Percentiles rank a stretch among this genome's conserved stretches.
Conservation (phyloP, 2,888 invertebrate genomes). For the Tupiocoris notatus region DNA sequence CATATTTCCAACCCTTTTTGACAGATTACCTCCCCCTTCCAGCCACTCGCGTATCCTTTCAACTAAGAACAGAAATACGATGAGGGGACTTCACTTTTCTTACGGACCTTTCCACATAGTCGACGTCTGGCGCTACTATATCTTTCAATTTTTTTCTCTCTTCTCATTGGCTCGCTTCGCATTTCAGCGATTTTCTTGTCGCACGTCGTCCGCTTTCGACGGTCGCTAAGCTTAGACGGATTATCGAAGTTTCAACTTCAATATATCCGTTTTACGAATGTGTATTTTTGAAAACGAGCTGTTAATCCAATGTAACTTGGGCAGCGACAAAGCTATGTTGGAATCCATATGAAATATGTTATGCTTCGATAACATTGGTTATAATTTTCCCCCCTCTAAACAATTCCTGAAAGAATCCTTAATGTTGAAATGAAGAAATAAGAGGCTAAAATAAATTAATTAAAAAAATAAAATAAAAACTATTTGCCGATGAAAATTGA, state of each 20-base stretch:
- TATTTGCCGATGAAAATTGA: too few relatives aligned
- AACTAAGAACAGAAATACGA: too few relatives aligned
- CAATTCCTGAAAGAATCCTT: too few relatives aligned
- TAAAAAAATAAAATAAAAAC: too few relatives aligned
- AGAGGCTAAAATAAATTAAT: too few relatives aligned
- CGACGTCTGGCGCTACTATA: background rate
- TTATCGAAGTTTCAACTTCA: background rate
- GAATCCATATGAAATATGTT: too few relatives aligned
- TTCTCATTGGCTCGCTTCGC: background rate
- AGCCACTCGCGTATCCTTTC: background rate
- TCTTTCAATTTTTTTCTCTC: background rate
- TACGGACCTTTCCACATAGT: background rate
- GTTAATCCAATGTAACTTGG: background rate
- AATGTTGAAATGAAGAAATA: too few relatives aligned
- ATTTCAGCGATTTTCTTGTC: background rate
- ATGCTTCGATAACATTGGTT: too few relatives aligned
- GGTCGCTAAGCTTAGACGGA: background rate
- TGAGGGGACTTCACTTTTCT: background rate
- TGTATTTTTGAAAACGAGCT: background rate
- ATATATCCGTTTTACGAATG: background rate
- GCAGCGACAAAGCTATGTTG: too few relatives aligned
- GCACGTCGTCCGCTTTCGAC: background rate
- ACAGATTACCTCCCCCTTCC: conserved; percentile 35
- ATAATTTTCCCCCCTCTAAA: too few relatives aligned
- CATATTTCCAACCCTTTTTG: conserved; percentile 35